These are phyloP conservation scores for zebrafish (Danio rerio) DNA, from an alignment of 2,113 vertebrate genomes.

Conservation along the genomic window DNA sequence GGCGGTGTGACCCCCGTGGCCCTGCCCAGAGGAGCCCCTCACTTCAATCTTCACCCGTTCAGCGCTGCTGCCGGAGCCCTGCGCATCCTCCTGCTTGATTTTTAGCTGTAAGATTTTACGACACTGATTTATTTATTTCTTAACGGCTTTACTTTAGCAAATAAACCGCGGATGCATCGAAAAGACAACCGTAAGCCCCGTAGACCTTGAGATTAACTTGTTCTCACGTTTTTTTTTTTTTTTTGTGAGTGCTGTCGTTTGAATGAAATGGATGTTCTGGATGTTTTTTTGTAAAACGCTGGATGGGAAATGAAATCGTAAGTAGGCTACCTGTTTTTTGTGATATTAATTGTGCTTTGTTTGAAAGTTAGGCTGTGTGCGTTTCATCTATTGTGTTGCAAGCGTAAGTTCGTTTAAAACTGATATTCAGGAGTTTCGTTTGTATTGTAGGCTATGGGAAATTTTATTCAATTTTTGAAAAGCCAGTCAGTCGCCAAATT, in stretches of 20 bases:
- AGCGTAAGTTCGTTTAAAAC: not conserved
- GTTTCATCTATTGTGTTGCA: not conserved
- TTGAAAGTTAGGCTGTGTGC: not conserved
- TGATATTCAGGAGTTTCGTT: not conserved
- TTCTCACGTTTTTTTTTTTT: not conserved
- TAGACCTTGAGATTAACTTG: constrained; percentile 29
- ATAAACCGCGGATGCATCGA: not conserved
- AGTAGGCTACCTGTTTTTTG: constrained; percentile 12
- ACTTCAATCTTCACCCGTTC: constrained; percentile 30
- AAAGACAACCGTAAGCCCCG: not conserved
- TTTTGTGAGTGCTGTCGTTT: constrained; percentile 2
- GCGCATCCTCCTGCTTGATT: constrained; percentile 8
- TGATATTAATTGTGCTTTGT: not conserved
- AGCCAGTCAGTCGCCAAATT: not conserved
- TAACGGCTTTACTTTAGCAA: not conserved
- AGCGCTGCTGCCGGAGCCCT: constrained; percentile 18
- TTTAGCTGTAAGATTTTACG: not conserved
- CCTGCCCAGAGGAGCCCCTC: constrained; percentile 62
- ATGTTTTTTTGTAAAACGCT: not conserved
- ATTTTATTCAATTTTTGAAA: not conserved
- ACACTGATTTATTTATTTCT: not conserved
- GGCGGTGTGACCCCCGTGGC: constrained; percentile 72
- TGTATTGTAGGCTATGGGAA: not conserved
- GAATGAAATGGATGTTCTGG: constrained; percentile 32
- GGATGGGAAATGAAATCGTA: constrained; percentile 11